A percentile compares a stretch with the other conserved stretches of the same genome.
These are phyloP conservation scores for Mobula birostris DNA, from an alignment of 2,113 vertebrate species.

Conservation along the genomic window DNA sequence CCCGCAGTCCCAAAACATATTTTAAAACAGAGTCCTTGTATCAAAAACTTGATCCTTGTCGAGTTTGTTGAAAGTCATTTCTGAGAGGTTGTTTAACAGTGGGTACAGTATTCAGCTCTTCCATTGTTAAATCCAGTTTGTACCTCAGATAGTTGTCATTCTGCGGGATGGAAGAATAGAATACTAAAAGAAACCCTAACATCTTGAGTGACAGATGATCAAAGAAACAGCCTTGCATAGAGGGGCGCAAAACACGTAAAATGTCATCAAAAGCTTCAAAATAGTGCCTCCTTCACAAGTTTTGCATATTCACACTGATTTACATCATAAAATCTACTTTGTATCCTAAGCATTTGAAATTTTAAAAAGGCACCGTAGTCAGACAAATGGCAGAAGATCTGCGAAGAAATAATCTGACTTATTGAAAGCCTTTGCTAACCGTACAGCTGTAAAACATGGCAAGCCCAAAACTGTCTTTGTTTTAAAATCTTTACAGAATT, in stretches of 20 bases:
- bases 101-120: not conserved
- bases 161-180: not conserved
- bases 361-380: constrained; percentile 31
- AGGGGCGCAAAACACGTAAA: constrained; percentile 18
- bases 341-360: constrained; percentile 25
- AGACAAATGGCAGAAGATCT: constrained; percentile 29
- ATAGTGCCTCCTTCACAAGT: constrained; percentile 20
- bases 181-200: not conserved
- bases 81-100: not conserved
- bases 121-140: not conserved
- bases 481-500: not conserved
- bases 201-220: no score
- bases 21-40: not conserved
- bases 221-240: constrained; percentile 30
- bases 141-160: not conserved
- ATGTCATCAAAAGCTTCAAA: constrained; percentile 29
- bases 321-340: constrained; percentile 33
- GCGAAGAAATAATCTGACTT: constrained; percentile 30
- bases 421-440: constrained; percentile 17
- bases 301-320: constrained; percentile 37
- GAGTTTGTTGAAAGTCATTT: not conserved
- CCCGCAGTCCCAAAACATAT: not conserved
- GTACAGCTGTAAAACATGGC: constrained; percentile 23
- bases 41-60: not conserved
- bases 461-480: constrained; percentile 8